Conservation (phyloP, 2,888 invertebrate genomes). For the Dolomedes plantarius region DNA sequence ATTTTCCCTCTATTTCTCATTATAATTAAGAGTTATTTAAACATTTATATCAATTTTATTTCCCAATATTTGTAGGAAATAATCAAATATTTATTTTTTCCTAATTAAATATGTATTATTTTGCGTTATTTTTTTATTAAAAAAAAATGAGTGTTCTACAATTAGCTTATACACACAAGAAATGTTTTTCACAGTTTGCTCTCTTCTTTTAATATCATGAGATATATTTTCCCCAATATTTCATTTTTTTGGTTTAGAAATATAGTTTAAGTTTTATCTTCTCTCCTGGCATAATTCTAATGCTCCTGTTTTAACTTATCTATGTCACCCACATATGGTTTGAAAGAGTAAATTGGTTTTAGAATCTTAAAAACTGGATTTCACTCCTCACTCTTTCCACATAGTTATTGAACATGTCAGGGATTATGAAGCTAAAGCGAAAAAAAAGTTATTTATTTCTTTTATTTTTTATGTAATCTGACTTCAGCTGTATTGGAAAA, state of each 20-base stretch:
- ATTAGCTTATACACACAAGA: too few species aligned
- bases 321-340: background rate
- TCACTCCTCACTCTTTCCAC: background rate
- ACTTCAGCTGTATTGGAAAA: background rate
- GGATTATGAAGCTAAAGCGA: background rate
- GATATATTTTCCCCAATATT: background rate
- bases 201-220: too few species aligned
- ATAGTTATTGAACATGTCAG: slow-evolving; percentile 1
- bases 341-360: background rate
- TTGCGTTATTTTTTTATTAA: too few species aligned
- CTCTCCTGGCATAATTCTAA: background rate
- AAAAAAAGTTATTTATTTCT: background rate
- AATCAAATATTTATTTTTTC: too few species aligned
- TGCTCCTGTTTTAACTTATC: background rate
- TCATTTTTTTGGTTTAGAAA: background rate
- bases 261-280: background rate
- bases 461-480: background rate
- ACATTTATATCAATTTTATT: too few species aligned
- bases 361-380: background rate
- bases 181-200: too few species aligned
- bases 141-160: too few species aligned
- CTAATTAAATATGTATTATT: too few species aligned
- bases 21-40: too few species aligned
- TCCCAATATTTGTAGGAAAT: too few species aligned
- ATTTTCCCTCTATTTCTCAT: too few species aligned